Base-by-base conservation (phyloP, 1,140 invertebrate species). In the Philaenus spumarius region DNA sequence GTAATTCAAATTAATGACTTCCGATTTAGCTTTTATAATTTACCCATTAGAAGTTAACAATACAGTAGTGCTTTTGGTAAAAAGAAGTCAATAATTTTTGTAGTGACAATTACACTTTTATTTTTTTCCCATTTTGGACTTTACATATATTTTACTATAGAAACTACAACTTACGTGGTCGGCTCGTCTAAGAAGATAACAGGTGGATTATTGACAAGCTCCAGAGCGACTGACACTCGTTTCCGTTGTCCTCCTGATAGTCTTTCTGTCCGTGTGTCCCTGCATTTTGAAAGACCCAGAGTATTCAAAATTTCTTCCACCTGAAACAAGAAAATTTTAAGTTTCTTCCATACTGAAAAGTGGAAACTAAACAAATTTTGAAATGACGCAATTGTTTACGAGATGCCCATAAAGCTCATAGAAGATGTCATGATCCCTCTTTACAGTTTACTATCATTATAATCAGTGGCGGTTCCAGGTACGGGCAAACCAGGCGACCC, bases 161-260 rank as follows among this genome's bases (percentile, higher is more conserved):
- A n/a, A n/a, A n/a, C n/a, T n/a, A n/a, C n/a, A 14, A 62, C 65
- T 70, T 54, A 82, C 81, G 79, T 83, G 12, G 82, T 84, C 19
- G 82, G 82, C 63, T 85, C 82, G 68, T 85, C 82, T 61, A 85
- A 77, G 67, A 84, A 83, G 72, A 85, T 80, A 35, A 85, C 75
- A 4, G 82, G 80, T 11, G 83, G 83, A 64, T 84, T 83, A 67
- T 80, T 82, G 55, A 84, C 79, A 19, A 85, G 68, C 68, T 84
- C 82, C 19, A 81, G 67, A n/a, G 81, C 82, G 17, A 85, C 80
- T n/a, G 80, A 79, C 22, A 85, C 67, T 17, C 83, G 69, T 66
- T 85, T 85, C 45, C 78, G 69, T 67, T 85, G 82, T n/a, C 83
- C 83, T 15, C 82, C 82, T 7, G 80, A 82, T 2, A 84, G 67